Conservation (phyloP, 2,797 vertebrate species). For the Eulemur coronatus region DNA sequence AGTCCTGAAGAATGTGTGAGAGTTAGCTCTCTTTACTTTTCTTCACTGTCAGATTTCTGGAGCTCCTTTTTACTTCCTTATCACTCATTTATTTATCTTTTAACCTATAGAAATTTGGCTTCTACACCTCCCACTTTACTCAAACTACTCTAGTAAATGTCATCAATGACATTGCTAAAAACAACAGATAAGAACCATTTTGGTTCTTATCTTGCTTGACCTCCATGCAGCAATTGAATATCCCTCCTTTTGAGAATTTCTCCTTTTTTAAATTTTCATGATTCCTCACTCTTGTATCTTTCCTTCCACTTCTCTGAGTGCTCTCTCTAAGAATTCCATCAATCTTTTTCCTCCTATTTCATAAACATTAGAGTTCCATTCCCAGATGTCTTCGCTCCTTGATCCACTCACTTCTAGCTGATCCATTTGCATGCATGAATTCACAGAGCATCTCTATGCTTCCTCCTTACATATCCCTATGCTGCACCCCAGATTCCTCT, state of each 20-base stretch:
- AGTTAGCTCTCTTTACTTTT: neutral
- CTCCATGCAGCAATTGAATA: neutral
- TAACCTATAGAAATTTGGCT: neutral
- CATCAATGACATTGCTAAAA: neutral
- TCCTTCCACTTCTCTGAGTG: neutral
- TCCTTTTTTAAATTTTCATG: neutral
- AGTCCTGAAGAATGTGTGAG: neutral
- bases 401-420: neutral
- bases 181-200: neutral
- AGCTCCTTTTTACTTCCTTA: neutral
- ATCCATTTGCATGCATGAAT: neutral
- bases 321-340: neutral
- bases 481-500: neutral
- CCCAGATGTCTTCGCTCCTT: neutral
- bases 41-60: neutral
- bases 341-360: neutral
- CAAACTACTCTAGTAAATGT: neutral
- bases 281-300: neutral
- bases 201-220: neutral
- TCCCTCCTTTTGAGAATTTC: neutral
- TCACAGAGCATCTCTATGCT: neutral
- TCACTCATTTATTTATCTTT: neutral
- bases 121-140: neutral
- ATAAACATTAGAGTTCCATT: neutral
- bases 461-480: neutral